Conservation (phyloP, 2,888 invertebrate species). For the Drosophila incognita region DNA sequence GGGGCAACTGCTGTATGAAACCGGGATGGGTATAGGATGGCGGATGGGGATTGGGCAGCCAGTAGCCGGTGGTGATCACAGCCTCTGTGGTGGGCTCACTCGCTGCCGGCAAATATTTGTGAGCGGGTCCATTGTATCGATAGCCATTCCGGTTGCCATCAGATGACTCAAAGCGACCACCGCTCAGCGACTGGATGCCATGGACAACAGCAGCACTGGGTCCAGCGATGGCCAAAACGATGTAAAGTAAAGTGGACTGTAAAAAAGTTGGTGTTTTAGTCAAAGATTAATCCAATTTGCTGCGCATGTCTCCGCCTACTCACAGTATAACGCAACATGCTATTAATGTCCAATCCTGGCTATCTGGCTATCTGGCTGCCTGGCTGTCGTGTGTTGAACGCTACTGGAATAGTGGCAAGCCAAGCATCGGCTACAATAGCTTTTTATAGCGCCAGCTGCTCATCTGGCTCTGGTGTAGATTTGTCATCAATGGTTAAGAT, state of each 20-base stretch:
- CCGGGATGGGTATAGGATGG: neutral
- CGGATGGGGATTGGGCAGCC: conserved; percentile 38
- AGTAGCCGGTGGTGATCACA: conserved; percentile 48
- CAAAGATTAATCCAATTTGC: neutral
- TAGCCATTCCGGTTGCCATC: conserved; percentile 50
- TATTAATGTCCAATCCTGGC: conserved; percentile 2
- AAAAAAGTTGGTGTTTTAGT: neutral
- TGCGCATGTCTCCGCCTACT: neutral
- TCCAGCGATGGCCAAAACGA: conserved; percentile 14
- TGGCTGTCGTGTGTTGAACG: conserved; percentile 19
- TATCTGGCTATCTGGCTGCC: neutral
- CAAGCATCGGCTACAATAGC: conserved; percentile 27
- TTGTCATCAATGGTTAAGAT: conserved; percentile 44
- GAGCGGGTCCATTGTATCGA: conserved; percentile 70
- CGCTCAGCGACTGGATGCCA: conserved; percentile 39
- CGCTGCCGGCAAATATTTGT: conserved; percentile 61
- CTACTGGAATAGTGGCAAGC: conserved; percentile 40
- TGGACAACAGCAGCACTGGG: conserved; percentile 58
- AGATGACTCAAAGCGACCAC: conserved; percentile 1
- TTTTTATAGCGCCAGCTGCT: conserved; percentile 45
- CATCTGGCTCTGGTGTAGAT: conserved; percentile 26
- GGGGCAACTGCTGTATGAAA: conserved; percentile 15
- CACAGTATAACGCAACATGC: conserved; percentile 29
- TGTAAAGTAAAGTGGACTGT: conserved; percentile 19
- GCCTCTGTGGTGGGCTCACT: conserved; percentile 33